These are phyloP conservation scores for Sacculina carcini DNA, from an alignment of 2,888 invertebrate species.

Conservation along the genomic window DNA sequence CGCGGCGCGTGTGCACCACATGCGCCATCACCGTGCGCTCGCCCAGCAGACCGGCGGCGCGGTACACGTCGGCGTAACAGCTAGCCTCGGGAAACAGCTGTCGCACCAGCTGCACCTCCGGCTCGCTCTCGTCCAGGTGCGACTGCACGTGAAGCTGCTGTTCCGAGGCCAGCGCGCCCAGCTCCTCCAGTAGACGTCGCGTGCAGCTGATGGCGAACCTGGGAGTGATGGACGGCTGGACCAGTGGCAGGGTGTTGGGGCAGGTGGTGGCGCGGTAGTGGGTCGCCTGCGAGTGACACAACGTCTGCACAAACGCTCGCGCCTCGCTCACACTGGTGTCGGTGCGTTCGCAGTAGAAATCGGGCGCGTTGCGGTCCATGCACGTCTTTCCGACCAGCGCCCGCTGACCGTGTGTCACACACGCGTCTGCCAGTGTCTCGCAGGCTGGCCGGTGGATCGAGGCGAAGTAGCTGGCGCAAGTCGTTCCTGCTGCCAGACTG, in stretches of 20 bases:
- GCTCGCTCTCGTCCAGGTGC: constrained; percentile 53
- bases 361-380: constrained; percentile 31
- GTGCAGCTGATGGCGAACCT: constrained; percentile 53
- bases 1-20: constrained; percentile 41
- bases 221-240: constrained; percentile 55
- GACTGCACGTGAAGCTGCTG: constrained; percentile 46
- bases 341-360: constrained; percentile 18
- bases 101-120: constrained; percentile 40
- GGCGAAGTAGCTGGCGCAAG: constrained; percentile 66
- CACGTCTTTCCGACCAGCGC: constrained; percentile 67
- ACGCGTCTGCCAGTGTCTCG: constrained; percentile 38
- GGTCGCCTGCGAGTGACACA: not conserved
- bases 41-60: constrained; percentile 41
- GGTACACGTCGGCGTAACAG: constrained; percentile 48
- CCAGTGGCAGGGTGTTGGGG: too few relatives aligned
- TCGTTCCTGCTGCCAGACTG: constrained; percentile 50
- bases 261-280: too few relatives aligned
- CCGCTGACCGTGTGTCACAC: constrained; percentile 39
- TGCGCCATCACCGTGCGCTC: constrained; percentile 53
- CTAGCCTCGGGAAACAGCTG: constrained; percentile 28
- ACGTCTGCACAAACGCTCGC: constrained; percentile 5
- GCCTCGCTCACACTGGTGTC: constrained; percentile 4
- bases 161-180: constrained; percentile 38
- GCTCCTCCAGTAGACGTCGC: constrained; percentile 34
- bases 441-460: constrained; percentile 45